A percentile compares a stretch with the other conserved stretches of the same genome.
These are phyloP conservation scores for Neosalanx taihuensis DNA, from an alignment of 2,797 vertebrate species.

Conservation along the genomic window DNA sequence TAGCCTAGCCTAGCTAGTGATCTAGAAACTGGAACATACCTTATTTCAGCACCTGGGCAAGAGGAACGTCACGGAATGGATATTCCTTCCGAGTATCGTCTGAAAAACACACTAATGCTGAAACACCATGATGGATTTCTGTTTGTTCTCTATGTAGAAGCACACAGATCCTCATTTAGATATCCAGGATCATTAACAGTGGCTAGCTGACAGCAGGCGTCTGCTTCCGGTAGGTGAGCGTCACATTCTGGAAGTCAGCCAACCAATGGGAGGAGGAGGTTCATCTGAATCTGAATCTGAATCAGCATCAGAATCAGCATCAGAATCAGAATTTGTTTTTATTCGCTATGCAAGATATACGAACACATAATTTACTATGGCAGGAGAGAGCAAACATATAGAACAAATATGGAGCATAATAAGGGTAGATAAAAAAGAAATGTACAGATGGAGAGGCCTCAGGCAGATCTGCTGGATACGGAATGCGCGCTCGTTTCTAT, in stretches of 20 bases:
- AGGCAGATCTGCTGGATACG: constrained; percentile 6
- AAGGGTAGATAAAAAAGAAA: too few relatives aligned
- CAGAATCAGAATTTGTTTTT: too few relatives aligned
- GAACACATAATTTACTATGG: too few relatives aligned
- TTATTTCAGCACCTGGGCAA: constrained; percentile 62
- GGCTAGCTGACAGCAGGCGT: constrained; percentile 1
- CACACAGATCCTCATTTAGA: constrained; percentile 4
- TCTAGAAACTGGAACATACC: constrained; percentile 44
- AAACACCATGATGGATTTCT: constrained; percentile 52
- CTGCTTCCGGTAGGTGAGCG: not conserved
- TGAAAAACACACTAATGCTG: constrained; percentile 58
- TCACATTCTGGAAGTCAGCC: constrained; percentile 7
- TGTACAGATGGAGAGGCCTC: too few relatives aligned
- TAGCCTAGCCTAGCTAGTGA: not conserved
- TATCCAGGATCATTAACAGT: not conserved
- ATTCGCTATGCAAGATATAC: too few relatives aligned
- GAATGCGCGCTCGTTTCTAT: constrained; percentile 15
- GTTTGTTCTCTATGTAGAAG: constrained; percentile 23
- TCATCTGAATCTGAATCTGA: too few relatives aligned
- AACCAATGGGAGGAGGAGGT: too few relatives aligned
- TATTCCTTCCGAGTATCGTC: constrained; percentile 31
- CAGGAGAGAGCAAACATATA: too few relatives aligned
- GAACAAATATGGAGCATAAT: too few relatives aligned
- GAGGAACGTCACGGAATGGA: constrained; percentile 58
- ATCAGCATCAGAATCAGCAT: too few relatives aligned